Evolutionary conservation across 2,888 invertebrate genomes (phyloP).

Genomic region (Pseudococcus viburni): DNA sequence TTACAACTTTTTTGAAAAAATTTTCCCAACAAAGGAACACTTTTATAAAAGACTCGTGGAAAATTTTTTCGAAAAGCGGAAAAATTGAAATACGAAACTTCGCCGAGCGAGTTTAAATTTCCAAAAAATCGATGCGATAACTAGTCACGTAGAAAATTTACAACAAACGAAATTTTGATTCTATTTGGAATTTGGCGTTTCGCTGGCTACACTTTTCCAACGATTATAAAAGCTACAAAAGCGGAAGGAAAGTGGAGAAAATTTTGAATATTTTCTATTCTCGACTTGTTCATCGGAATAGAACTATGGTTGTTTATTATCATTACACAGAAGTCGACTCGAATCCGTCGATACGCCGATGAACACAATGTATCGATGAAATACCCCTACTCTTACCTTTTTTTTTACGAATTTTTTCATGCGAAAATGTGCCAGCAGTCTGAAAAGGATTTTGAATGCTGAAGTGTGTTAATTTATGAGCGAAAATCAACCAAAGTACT

Average conservation of each 20-base stretch:
- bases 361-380: neutral
- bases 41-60: neutral
- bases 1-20: neutral
- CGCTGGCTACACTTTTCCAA: neutral
- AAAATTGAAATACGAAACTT: neutral
- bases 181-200: neutral
- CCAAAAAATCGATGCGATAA: neutral
- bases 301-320: neutral
- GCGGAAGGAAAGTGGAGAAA: neutral
- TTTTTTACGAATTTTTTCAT: too few relatives aligned
- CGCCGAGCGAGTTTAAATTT: neutral
- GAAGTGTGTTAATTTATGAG: too few relatives aligned
- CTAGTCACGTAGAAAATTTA: conserved; percentile 14
- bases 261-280: neutral
- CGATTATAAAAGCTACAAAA: neutral
- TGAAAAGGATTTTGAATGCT: too few relatives aligned
- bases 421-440: too few relatives aligned
- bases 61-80: neutral
- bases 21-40: neutral
- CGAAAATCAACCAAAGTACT: too few relatives aligned
- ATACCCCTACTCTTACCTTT: too few relatives aligned
- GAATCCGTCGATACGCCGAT: neutral
- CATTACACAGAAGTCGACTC: neutral
- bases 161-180: neutral
- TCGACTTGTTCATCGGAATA: neutral